Percentiles rank a stretch among this genome's conserved stretches.
These are phyloP conservation scores for Andrena haemorrhoa DNA, from an alignment of 2,888 invertebrate genomes.

Conservation along the genomic window DNA sequence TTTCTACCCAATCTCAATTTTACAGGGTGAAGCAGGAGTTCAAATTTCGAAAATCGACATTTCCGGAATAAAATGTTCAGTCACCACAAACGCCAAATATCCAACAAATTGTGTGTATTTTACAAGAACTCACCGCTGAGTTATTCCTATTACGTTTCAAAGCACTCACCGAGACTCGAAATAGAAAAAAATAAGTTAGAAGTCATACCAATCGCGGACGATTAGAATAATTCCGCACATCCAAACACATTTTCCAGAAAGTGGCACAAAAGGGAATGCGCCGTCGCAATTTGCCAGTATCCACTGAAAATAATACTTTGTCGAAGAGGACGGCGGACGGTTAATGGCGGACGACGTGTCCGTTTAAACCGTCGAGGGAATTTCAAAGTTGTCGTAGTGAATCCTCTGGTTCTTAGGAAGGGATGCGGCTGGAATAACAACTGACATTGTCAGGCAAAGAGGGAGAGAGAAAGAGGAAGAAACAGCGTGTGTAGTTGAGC, in stretches of 20 bases:
- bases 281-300: conserved; percentile 31
- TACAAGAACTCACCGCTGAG: too few species aligned
- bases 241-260: background rate
- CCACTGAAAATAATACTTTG: conserved; percentile 54
- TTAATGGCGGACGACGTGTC: conserved; percentile 63
- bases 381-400: conserved; percentile 78
- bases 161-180: background rate
- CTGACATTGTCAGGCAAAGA: conserved; percentile 56
- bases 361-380: conserved; percentile 71
- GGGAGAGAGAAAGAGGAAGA: background rate
- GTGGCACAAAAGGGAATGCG: background rate
- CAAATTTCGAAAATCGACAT: too few species aligned
- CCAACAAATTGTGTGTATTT: too few species aligned
- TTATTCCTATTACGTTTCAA: background rate
- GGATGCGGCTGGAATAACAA: conserved; percentile 81
- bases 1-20: too few species aligned
- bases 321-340: conserved; percentile 43
- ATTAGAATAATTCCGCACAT: background rate
- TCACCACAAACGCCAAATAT: too few species aligned
- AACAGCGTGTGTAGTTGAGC: conserved; percentile 27
- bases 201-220: background rate
- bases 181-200: background rate
- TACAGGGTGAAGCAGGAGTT: too few species aligned
- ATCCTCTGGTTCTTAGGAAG: conserved; percentile 79
- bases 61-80: too few species aligned